phyloP scores from a whole-genome alignment of 2,888 invertebrate genomes.

The Volucella zonaria region DNA sequence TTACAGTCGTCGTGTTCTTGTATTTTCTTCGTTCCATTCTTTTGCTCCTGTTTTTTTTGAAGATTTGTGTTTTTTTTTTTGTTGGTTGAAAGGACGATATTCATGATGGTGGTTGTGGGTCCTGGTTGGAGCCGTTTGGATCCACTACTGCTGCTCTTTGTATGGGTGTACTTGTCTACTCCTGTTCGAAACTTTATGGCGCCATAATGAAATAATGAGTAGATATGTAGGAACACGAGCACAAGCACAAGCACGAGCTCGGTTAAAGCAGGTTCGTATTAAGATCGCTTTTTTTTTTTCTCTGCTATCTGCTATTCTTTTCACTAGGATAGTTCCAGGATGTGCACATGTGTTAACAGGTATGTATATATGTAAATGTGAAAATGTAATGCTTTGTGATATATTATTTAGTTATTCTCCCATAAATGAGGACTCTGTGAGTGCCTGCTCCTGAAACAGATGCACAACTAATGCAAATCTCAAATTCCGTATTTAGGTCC shows the following conservation, averaged over 20 bases:
- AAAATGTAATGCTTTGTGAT: constrained; percentile 14
- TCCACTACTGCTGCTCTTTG: neutral
- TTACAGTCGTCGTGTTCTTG: constrained; percentile 33
- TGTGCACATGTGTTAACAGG: neutral
- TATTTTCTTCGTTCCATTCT: constrained; percentile 9
- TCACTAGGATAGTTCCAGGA: neutral
- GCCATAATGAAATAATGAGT: constrained; percentile 51
- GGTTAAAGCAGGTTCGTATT: constrained; percentile 6
- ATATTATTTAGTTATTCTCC: constrained; percentile 44
- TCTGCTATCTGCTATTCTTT: neutral
- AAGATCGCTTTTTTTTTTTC: neutral
- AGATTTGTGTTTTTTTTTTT: neutral
- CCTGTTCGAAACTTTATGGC: constrained; percentile 2
- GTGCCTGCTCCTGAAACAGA: neutral
- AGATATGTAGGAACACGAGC: constrained; percentile 5
- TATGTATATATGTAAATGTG: neutral
- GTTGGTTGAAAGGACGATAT: constrained; percentile 21
- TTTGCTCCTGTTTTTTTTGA: neutral
- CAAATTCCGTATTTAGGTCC: too few species aligned
- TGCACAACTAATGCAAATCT: too few species aligned
- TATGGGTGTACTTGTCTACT: constrained; percentile 6
- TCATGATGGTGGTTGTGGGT: constrained; percentile 19
- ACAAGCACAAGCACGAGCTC: too few species aligned
- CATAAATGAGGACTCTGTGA: constrained; percentile 28
- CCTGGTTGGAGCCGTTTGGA: neutral